Evolutionary conservation across 2,113 vertebrate genomes (phyloP).

Genomic region (Romanogobio albipinnatus): DNA sequence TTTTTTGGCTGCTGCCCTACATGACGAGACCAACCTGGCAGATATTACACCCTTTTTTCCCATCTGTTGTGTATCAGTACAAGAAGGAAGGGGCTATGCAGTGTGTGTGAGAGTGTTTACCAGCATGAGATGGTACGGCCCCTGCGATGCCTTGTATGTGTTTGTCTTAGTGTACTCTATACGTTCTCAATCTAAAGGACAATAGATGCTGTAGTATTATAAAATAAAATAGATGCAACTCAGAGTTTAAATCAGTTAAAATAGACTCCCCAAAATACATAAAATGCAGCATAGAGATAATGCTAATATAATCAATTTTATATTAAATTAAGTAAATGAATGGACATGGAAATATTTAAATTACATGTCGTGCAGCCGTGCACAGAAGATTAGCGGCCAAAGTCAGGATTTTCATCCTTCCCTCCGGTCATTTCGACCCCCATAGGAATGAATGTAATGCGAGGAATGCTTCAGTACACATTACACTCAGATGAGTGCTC

Average conservation of each 20-base stretch:
- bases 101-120: background rate
- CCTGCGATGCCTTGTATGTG: background rate
- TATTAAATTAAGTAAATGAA: background rate
- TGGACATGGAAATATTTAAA: too few species aligned
- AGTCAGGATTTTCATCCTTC: too few species aligned
- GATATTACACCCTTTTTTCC: slow-evolving; percentile 36
- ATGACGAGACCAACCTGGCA: slow-evolving; percentile 34
- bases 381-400: too few species aligned
- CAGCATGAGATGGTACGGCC: background rate
- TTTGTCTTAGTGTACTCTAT: background rate
- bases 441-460: too few species aligned
- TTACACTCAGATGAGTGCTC: too few species aligned
- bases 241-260: background rate
- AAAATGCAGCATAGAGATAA: background rate
- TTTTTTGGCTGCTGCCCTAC: slow-evolving; percentile 6
- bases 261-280: background rate
- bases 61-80: slow-evolving; percentile 13
- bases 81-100: slow-evolving; percentile 9
- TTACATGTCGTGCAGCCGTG: too few species aligned
- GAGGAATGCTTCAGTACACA: too few species aligned
- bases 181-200: background rate
- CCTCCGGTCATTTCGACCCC: too few species aligned
- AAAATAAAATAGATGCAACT: background rate
- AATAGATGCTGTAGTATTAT: background rate
- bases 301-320: background rate